phyloP scores from a whole-genome alignment of 1,140 invertebrate species.

The Saccostrea glomerata region DNA sequence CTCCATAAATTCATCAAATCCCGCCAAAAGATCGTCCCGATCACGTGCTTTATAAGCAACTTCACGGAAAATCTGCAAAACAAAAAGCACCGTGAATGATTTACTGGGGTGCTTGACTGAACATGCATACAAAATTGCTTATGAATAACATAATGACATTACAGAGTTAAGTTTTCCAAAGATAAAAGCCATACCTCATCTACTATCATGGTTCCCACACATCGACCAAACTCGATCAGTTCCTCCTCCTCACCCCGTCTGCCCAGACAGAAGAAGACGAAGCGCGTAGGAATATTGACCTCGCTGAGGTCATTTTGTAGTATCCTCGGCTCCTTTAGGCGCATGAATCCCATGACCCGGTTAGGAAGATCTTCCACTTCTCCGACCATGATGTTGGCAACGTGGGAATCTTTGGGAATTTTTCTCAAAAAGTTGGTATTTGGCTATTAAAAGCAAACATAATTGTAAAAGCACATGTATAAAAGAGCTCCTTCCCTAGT shows the following conservation, averaged over 20 bases:
- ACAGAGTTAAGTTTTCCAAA: background rate
- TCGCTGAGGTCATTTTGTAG: constrained; percentile 96
- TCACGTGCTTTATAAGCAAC: constrained; percentile 93
- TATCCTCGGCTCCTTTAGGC: constrained; percentile 91
- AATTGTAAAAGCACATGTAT: background rate
- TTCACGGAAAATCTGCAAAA: constrained; percentile 88
- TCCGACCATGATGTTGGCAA: constrained; percentile 97
- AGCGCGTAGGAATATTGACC: constrained; percentile 94
- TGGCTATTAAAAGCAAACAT: constrained; percentile 55
- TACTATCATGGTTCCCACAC: constrained; percentile 96
- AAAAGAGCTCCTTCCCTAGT: too few relatives aligned
- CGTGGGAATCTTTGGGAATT: constrained; percentile 96
- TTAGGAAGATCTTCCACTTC: constrained; percentile 97
- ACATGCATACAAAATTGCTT: background rate
- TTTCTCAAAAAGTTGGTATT: constrained; percentile 82
- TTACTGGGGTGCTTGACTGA: background rate
- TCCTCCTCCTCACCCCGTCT: constrained; percentile 88
- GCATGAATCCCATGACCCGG: constrained; percentile 91
- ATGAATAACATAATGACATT: background rate
- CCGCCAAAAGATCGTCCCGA: constrained; percentile 91
- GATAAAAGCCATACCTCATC: constrained; percentile 84
- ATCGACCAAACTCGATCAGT: constrained; percentile 90
- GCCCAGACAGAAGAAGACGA: constrained; percentile 89
- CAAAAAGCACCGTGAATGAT: background rate
- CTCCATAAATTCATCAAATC: constrained; percentile 96